These are phyloP conservation scores for Lemur catta DNA, from an alignment of 2,797 vertebrate species.

Conservation along the genomic window DNA sequence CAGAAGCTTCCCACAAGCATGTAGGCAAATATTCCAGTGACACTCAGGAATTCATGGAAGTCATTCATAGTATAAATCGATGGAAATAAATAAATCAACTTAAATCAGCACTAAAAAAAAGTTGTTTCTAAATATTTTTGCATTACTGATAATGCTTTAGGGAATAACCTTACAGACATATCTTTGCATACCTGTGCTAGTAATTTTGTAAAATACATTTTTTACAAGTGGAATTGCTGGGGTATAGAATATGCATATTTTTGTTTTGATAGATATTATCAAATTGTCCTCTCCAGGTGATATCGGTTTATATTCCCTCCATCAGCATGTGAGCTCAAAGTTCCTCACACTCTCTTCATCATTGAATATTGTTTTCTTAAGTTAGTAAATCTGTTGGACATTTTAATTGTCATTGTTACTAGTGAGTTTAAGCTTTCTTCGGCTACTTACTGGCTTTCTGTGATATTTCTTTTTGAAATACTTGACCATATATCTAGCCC, in stretches of 20 bases:
- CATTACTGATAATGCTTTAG: neutral
- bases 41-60: neutral
- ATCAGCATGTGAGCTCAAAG: neutral
- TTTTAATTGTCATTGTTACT: slow-evolving; percentile 16
- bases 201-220: neutral
- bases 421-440: neutral
- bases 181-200: neutral
- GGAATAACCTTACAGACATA: neutral
- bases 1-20: slow-evolving; percentile 90
- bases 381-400: neutral
- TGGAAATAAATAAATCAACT: neutral
- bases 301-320: neutral
- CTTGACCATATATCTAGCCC: neutral
- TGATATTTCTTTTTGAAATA: slow-evolving; percentile 9
- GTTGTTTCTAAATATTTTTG: slow-evolving; percentile 14
- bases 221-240: neutral
- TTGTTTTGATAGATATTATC: neutral
- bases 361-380: neutral
- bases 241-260: neutral
- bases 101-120: neutral
- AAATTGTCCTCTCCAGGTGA: neutral
- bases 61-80: neutral
- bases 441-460: neutral
- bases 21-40: slow-evolving; percentile 79
- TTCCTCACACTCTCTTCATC: neutral